Conservation (phyloP, 92 coral and sea anemone genomes). For the Epizoanthus fatuus region DNA sequence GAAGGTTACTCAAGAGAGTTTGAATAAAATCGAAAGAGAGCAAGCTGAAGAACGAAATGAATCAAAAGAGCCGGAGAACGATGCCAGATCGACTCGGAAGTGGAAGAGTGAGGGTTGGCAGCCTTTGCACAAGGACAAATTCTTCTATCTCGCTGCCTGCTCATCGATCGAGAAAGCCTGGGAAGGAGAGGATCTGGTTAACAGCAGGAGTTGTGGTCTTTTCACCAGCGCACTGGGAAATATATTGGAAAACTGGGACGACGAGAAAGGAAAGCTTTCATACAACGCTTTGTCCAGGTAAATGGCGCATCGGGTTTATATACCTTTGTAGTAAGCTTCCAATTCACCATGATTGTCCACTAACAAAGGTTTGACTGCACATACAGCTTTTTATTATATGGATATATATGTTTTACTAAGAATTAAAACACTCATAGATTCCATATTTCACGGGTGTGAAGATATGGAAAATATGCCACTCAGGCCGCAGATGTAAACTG, state of each 20-base stretch:
- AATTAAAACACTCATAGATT: too few species aligned
- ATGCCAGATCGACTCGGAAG: too few species aligned
- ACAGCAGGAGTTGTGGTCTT: not conserved
- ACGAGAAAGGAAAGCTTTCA: not conserved
- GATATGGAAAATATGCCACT: too few species aligned
- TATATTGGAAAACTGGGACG: not conserved
- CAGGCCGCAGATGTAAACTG: too few species aligned
- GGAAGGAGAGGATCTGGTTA: not conserved
- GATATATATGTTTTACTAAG: too few species aligned
- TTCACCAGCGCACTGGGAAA: conserved; percentile 16
- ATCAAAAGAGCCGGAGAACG: not conserved
- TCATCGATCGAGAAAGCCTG: conserved; percentile 15
- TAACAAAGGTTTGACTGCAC: too few species aligned
- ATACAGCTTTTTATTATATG: too few species aligned
- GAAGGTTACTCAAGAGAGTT: conserved; percentile 2
- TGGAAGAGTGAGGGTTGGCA: conserved; percentile 27
- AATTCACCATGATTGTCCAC: too few species aligned
- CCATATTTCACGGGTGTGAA: too few species aligned
- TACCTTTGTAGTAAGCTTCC: too few species aligned
- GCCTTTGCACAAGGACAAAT: conserved; percentile 1
- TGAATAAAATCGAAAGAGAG: not conserved
- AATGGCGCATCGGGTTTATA: not conserved
- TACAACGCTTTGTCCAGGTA: conserved; percentile 41
- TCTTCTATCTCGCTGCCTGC: conserved; percentile 31
- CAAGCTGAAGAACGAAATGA: not conserved